phyloP scores from a whole-genome alignment of 2,888 invertebrate species.

The Listrodromus nycthemerus region DNA sequence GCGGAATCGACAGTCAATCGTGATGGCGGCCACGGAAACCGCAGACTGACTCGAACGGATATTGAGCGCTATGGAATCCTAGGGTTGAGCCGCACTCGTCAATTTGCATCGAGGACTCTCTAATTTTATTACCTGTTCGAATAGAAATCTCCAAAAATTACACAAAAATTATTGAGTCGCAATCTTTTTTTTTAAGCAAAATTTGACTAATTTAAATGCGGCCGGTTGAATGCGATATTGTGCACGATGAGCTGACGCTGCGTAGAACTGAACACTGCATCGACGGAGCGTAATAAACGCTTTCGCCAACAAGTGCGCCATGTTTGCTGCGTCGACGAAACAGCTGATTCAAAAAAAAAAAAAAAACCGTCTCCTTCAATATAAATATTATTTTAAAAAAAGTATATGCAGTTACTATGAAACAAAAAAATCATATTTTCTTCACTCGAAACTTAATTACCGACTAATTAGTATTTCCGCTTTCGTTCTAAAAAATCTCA shows the following conservation, averaged over 20 bases:
- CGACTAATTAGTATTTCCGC: neutral
- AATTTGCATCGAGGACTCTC: neutral
- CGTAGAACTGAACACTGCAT: neutral
- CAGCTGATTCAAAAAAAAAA: no score
- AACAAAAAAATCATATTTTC: no score
- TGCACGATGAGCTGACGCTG: constrained; percentile 2
- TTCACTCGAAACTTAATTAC: neutral
- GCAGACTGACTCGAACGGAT: neutral
- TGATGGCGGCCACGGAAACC: neutral
- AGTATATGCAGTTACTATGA: no score
- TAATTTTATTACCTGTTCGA: neutral
- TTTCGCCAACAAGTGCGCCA: no score
- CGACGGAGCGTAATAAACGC: neutral
- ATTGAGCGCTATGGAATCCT: neutral
- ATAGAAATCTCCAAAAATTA: neutral
- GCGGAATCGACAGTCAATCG: constrained; percentile 30
- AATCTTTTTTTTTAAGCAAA: neutral
- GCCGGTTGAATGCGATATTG: neutral
- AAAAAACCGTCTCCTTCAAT: no score
- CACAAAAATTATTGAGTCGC: neutral
- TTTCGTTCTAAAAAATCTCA: neutral
- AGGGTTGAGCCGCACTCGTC: neutral
- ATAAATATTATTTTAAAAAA: no score
- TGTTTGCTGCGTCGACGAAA: no score
- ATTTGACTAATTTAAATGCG: neutral